phyloP scores from a whole-genome alignment of 2,888 invertebrate species.

The Deroplatys truncata region DNA sequence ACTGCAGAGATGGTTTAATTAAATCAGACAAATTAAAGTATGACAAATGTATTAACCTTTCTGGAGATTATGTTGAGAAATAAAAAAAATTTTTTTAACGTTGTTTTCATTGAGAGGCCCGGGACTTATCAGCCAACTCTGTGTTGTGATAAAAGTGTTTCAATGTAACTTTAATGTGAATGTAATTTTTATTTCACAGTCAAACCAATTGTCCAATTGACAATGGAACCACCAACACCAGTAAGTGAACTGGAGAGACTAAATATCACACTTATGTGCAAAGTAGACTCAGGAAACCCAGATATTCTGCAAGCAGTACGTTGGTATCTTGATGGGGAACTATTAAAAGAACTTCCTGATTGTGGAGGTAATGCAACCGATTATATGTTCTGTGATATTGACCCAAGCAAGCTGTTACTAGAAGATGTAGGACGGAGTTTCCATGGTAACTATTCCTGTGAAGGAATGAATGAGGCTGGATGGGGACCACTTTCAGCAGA shows the following conservation, averaged over 20 bases:
- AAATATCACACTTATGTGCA: conserved; percentile 79
- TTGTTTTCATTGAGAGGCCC: too few species aligned
- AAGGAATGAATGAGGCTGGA: conserved; percentile 82
- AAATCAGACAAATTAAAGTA: too few species aligned
- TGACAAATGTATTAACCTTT: too few species aligned
- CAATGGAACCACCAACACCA: conserved; percentile 71
- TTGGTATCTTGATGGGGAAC: conserved; percentile 81
- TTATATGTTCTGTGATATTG: conserved; percentile 71
- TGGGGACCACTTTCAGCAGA: conserved; percentile 79
- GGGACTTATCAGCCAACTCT: too few species aligned
- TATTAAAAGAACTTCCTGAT: conserved; percentile 81
- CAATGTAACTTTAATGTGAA: too few species aligned
- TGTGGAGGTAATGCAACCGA: conserved; percentile 49
- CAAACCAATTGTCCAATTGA: conserved; percentile 72
- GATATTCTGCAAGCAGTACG: conserved; percentile 66
- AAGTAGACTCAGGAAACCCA: conserved; percentile 77
- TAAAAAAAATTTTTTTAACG: too few species aligned
- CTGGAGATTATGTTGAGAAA: too few species aligned
- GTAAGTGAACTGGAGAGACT: conserved; percentile 72
- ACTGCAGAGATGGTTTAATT: too few species aligned
- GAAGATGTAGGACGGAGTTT: conserved; percentile 84
- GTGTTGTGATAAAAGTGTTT: too few species aligned
- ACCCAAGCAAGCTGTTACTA: conserved; percentile 78
- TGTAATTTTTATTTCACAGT: conserved; percentile 49
- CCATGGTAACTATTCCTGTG: conserved; percentile 91